Base-by-base conservation (phyloP, 2,113 vertebrate genomes). In the Jacana jacana region DNA sequence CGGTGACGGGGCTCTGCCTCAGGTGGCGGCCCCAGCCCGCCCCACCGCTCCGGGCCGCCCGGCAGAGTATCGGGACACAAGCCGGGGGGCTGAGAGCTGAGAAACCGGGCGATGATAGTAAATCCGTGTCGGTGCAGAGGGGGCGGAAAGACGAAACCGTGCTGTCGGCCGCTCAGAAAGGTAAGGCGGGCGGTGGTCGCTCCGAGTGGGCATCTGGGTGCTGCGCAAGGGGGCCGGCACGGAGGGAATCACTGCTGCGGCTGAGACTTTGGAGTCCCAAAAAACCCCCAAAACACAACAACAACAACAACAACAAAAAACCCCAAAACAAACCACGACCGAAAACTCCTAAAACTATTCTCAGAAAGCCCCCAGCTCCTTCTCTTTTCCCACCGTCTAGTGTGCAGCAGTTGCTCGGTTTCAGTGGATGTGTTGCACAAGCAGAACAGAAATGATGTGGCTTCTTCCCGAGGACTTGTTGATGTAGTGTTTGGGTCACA, bases 121-220 rank as follows among this genome's bases (percentile, higher is more conserved):
- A 97, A 22, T 94, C 94, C 1, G 96, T 97, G 65, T 95, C 99
- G 0, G 89, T 99, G 7, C 98, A 92, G 52, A 96, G 91, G 73
- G 93, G 79, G 22, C 92, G 84, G 37, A 77, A 87, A 12, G 97
- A 83, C 5, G 97, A 96, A 6, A 57, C 98, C 1, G 73, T 95
- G n/a, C 17, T 97, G 18, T 98, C 99, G 7, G 81, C 98, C 11
- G 86, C 98, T 33, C 98, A 98, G 52, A 99, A 98, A 99, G 99
- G 99, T 99, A 96, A 97, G 89, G 4, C 1, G 17, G 37, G 17
- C 30, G 2, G 70, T 1, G 6, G 35, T 1, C 28, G 0, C 18
- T 11, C 14, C 3, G 17, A 46, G 54, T 1, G 40, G 31, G 4
- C 6, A 0, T 9, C 24, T 7, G 24, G 4, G 57, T 17, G 1